Evolutionary conservation across 2,888 invertebrate genomes (phyloP).

Genomic region (Coenonympha arcania): DNA sequence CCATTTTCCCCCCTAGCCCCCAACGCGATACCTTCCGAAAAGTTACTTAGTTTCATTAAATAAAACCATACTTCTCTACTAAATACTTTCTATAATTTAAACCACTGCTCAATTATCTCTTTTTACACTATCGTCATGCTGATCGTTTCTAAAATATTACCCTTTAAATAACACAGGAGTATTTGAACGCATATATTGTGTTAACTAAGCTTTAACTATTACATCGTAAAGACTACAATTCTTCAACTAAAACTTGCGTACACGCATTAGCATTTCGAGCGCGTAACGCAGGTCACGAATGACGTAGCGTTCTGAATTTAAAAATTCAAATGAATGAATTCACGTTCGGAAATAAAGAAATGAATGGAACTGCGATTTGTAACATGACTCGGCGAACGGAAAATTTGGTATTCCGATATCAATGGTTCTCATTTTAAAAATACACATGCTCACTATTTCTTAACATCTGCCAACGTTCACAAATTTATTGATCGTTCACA

Average conservation of each 20-base stretch:
- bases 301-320: constrained; percentile 56
- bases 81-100: neutral
- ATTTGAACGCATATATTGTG: constrained; percentile 8
- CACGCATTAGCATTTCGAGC: constrained; percentile 29
- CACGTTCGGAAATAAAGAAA: constrained; percentile 39
- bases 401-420: constrained; percentile 21
- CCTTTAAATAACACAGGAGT: constrained; percentile 11
- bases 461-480: constrained; percentile 17
- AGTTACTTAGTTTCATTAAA: no score
- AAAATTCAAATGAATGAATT: constrained; percentile 54
- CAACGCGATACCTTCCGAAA: no score
- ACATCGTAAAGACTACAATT: constrained; percentile 11
- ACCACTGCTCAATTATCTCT: no score
- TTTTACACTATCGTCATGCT: no score
- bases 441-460: constrained; percentile 8
- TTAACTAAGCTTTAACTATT: constrained; percentile 14
- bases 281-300: constrained; percentile 43
- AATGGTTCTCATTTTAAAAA: constrained; percentile 14
- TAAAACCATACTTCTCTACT: no score
- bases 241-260: constrained; percentile 12
- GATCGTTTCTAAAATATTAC: neutral
- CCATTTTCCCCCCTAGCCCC: no score
- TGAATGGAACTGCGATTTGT: constrained; percentile 39
- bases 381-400: constrained; percentile 41
- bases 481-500: neutral